phyloP scores from a whole-genome alignment of 2,888 invertebrate genomes.

The Heliconius charithonia region DNA sequence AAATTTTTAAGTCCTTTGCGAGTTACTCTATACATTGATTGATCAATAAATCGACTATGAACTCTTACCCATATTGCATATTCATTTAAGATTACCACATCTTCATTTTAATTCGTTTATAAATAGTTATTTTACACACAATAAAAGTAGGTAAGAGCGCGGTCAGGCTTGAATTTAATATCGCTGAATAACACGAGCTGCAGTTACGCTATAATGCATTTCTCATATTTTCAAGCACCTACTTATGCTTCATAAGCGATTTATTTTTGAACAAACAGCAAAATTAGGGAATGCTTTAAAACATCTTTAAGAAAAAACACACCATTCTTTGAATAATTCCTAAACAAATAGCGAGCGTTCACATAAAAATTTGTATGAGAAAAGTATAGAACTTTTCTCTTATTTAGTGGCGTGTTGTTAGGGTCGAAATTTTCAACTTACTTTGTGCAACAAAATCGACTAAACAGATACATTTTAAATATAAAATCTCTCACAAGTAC shows the following conservation, averaged over 20 bases:
- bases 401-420: too few relatives aligned
- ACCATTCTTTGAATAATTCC: neutral
- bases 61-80: neutral
- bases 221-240: slow-evolving; percentile 37
- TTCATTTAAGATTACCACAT: neutral
- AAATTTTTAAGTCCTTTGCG: too few relatives aligned
- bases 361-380: too few relatives aligned
- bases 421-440: too few relatives aligned
- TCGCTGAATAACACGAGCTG: slow-evolving; percentile 40
- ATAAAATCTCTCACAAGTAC: too few relatives aligned
- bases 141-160: slow-evolving; percentile 32
- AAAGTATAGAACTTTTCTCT: too few relatives aligned
- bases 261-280: slow-evolving; percentile 18
- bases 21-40: neutral
- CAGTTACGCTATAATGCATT: slow-evolving; percentile 39
- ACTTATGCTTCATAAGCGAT: slow-evolving; percentile 32
- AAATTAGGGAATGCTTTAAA: slow-evolving; percentile 24
- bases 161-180: slow-evolving; percentile 40
- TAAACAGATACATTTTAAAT: too few relatives aligned
- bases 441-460: too few relatives aligned
- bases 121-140: slow-evolving; percentile 28
- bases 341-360: neutral
- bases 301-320: neutral
- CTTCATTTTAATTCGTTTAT: slow-evolving; percentile 5
- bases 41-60: neutral